Evolutionary conservation across 2,888 invertebrate genomes (phyloP), one percentile per base, ranked within the genome.

Genomic region (Ecliptopera silaceata): DNA sequence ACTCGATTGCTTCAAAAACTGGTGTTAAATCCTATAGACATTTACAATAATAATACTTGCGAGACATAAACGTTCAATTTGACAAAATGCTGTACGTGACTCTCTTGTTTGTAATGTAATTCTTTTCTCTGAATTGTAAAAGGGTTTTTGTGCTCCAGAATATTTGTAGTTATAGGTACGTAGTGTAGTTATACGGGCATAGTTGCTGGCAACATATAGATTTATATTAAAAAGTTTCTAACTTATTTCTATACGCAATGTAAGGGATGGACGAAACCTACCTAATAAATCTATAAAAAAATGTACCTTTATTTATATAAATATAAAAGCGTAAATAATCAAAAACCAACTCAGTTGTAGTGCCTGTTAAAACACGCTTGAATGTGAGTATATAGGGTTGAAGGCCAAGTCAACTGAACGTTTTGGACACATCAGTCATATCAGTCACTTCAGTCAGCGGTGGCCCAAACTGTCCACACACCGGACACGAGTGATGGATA

Each of bases 401-500:
- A 36, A 36, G 36, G 36, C 10, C 15, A 15, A 15, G 44, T 44
- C 31, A 31, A 17, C 44, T 47, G 38, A 38, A 17, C 34, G 29
- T 59, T 66, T 43, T 60, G 68, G 61, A 65, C 64, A 69, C 68
- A 79, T 79, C 63, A 69, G 66, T 70, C 70, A 68, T n/a, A n/a
- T n/a, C n/a, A n/a, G n/a, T n/a, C n/a, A n/a, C 62, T 49, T 1
- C 66, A 69, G 68, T 65, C 70, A 52, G 55, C 62, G 64, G 42
- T 41, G 41, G 6, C 20, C 12, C 12, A 12, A 38, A 53, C 68
- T 76, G 78, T 79, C 75, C 67, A 70, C 76, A 74, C 63, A 55
- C 54, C 48, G 53, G 59, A 66, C 64, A 62, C 59, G 38, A 72
- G 70, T 89, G 88, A 90, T 86, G 79, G 81, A 88, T 89, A 84